Conservation (phyloP, 2,888 invertebrate genomes). For the Sarcophaga subvicina region DNA sequence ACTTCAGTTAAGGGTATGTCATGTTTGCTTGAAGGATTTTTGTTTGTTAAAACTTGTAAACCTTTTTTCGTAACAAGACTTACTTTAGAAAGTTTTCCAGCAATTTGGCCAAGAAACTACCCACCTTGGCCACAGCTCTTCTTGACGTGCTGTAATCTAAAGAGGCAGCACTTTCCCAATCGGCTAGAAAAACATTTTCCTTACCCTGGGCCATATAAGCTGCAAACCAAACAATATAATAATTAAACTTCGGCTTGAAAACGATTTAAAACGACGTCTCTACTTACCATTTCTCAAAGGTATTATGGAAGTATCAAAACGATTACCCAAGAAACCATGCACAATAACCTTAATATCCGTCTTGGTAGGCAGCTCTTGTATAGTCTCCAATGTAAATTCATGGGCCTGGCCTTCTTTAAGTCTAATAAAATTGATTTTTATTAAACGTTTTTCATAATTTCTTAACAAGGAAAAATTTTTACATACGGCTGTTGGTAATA, state of each 20-base stretch:
- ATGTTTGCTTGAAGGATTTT: constrained; percentile 68
- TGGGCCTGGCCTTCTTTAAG: constrained; percentile 54
- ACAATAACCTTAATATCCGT: constrained; percentile 78
- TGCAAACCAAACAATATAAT: constrained; percentile 41
- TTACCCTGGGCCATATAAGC: constrained; percentile 78
- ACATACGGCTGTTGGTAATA: constrained; percentile 74
- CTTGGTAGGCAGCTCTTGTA: constrained; percentile 68
- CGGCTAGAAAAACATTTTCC: constrained; percentile 77
- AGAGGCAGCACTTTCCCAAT: constrained; percentile 78
- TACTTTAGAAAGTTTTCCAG: constrained; percentile 75
- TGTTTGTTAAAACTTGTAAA: background rate
- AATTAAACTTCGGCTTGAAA: background rate
- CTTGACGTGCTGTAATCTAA: constrained; percentile 77
- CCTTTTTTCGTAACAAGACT: constrained; percentile 11
- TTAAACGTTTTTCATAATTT: constrained; percentile 6
- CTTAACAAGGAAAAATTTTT: background rate
- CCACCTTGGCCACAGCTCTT: constrained; percentile 74
- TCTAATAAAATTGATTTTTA: constrained; percentile 57
- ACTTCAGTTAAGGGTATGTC: constrained; percentile 71
- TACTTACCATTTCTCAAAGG: constrained; percentile 76
- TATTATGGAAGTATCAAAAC: constrained; percentile 75
- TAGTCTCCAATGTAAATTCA: constrained; percentile 72
- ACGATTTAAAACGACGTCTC: background rate
- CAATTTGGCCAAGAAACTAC: constrained; percentile 72
- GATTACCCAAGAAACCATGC: constrained; percentile 79